Evolutionary conservation across 2,888 invertebrate genomes (phyloP).

Genomic region (Camptogramma bilineatum): DNA sequence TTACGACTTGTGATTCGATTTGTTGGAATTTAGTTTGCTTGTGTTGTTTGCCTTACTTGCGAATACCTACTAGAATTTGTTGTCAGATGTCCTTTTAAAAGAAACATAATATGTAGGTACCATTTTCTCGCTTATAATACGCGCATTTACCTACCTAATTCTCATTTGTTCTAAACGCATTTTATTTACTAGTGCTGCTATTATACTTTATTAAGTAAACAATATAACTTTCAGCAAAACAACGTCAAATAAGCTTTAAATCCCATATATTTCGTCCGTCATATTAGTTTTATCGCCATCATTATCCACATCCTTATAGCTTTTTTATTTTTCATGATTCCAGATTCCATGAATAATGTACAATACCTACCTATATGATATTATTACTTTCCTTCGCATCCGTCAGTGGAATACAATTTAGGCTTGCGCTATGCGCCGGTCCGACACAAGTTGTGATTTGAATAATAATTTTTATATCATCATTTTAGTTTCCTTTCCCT

Average conservation of each 20-base stretch:
- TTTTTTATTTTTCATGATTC: conserved; percentile 28
- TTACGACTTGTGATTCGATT: conserved; percentile 63
- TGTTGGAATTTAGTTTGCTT: conserved; percentile 52
- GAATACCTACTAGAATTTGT: neutral
- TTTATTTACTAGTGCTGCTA: too few species aligned
- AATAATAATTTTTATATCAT: conserved; percentile 82
- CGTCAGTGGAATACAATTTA: conserved; percentile 80
- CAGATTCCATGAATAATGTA: conserved; percentile 41
- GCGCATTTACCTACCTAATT: too few species aligned
- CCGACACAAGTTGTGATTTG: conserved; percentile 78
- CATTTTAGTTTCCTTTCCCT: conserved; percentile 82
- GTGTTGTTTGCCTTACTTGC: conserved; percentile 17
- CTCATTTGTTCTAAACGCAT: too few species aligned
- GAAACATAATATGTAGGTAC: neutral
- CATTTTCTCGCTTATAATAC: too few species aligned
- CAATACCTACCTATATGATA: conserved; percentile 51
- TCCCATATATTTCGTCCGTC: neutral
- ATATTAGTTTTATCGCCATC: conserved; percentile 4
- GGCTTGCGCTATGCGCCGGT: conserved; percentile 75
- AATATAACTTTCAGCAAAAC: neutral
- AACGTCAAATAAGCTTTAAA: neutral
- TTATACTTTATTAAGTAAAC: too few species aligned
- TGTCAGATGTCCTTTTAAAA: neutral
- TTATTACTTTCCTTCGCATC: conserved; percentile 75
- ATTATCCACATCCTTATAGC: conserved; percentile 9